Evolutionary conservation across 2,113 vertebrate genomes (phyloP), one percentile per base, ranked within the genome.

Genomic region (Sorex araneus): DNA sequence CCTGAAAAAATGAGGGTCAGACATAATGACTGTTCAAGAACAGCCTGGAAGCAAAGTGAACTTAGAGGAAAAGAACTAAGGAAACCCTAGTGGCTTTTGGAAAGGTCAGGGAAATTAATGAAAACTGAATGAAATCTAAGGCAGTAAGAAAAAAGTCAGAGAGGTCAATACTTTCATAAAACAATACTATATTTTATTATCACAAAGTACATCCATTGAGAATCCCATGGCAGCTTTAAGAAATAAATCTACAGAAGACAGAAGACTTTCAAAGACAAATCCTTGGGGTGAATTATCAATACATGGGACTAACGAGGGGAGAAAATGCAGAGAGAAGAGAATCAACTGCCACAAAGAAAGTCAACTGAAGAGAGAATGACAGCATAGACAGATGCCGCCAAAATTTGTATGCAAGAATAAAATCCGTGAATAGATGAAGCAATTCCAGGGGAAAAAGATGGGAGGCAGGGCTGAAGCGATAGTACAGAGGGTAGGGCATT

Each of bases 221-320:
- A 94, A 75, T 50, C 45, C 13, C 50, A 77, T 80, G 36, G 50
- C 18, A 84, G 19, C 3, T 94, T 60, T 5, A 94, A 87, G 30
- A 93, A 92, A 87, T 78, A 23, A 76, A 34, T 69, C 77, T 93
- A 43, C 69, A 90, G 73, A 90, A 83, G 28, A 71, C 10, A 92
- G n/a, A 79, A 94, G 47, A 10, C 77, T 10, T 28, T 36, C 57
- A 75, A 82, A 86, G 27, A 82, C 3, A 93, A 87, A 82, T 90
- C 16, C 23, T 25, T 66, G 23, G 16, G 32, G 50, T 27, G 16
- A 74, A 50, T 76, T 32, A 91, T 27, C 74, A 84, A 70, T 3
- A 63, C 15, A 43, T 2, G 0, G 57, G 11, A 18, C 84, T 45
- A 21, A 92, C 6, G 10, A 43, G 16, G 30, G 47, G 28, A 19